These are phyloP conservation scores for Erinaceus europaeus DNA, from an alignment of 2,113 vertebrate species.

Conservation along the genomic window DNA sequence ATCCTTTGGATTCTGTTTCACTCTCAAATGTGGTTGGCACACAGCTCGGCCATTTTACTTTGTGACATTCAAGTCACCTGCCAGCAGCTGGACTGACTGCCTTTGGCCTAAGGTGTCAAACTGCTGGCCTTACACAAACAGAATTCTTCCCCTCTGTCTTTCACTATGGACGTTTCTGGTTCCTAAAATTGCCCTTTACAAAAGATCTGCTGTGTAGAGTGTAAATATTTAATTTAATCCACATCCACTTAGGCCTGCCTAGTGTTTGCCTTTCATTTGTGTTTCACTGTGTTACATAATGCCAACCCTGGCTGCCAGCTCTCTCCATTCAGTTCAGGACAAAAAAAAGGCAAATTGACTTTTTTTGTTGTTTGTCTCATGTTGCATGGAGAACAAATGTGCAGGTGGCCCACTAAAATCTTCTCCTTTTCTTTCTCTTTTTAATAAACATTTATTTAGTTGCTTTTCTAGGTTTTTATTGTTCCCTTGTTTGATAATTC, in stretches of 20 bases:
- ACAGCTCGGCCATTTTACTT: neutral
- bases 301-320: conserved; percentile 37
- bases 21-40: neutral
- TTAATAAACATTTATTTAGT: too few relatives aligned
- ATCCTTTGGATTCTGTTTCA: neutral
- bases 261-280: conserved; percentile 67
- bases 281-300: conserved; percentile 46
- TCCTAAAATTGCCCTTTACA: conserved; percentile 60
- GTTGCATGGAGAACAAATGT: neutral
- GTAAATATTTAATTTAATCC: conserved; percentile 75
- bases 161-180: conserved; percentile 49
- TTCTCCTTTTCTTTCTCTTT: neutral
- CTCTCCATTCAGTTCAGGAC: conserved; percentile 11
- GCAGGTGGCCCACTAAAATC: neutral
- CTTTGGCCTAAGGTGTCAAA: conserved; percentile 43
- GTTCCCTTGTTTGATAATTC: too few relatives aligned
- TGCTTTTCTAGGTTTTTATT: too few relatives aligned
- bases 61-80: neutral
- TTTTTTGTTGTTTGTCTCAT: neutral
- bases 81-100: neutral
- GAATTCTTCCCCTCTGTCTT: neutral
- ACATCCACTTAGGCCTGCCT: conserved; percentile 46
- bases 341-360: neutral
- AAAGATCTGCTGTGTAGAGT: conserved; percentile 62
- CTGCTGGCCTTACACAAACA: conserved; percentile 4